phyloP scores from a whole-genome alignment of 2,797 vertebrate genomes.

The Emydoidea blandingii region DNA sequence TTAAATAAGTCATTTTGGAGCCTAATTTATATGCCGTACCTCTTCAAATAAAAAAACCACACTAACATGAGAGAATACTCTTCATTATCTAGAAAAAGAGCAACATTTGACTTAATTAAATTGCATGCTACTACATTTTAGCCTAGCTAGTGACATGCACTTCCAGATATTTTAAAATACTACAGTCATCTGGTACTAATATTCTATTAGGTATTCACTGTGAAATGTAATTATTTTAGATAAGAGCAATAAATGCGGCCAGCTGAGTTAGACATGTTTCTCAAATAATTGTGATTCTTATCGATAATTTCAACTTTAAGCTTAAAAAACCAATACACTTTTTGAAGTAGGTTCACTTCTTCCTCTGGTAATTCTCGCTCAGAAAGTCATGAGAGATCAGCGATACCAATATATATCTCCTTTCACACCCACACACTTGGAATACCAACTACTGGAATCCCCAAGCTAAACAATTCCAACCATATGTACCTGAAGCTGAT shows the following conservation, averaged over 20 bases:
- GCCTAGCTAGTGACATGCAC: constrained; percentile 7
- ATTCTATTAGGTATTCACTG: constrained; percentile 70
- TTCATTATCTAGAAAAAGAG: not conserved
- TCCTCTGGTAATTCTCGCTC: constrained; percentile 52
- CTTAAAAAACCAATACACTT: constrained; percentile 24
- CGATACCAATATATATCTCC: constrained; percentile 39
- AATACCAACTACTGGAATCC: constrained; percentile 13
- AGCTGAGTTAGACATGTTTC: constrained; percentile 53
- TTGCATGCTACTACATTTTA: not conserved
- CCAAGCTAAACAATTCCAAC: accelerated
- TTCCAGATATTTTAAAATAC: constrained; percentile 44
- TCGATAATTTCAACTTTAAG: constrained; percentile 61
- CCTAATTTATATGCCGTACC: not conserved
- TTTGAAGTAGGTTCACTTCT: constrained; percentile 56
- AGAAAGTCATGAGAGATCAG: constrained; percentile 60
- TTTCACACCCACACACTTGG: accelerated
- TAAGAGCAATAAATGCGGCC: constrained; percentile 55
- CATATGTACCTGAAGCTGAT: not conserved
- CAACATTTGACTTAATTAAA: constrained; percentile 43
- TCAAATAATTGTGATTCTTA: constrained; percentile 65
- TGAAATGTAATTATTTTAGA: constrained; percentile 68
- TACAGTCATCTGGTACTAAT: constrained; percentile 45
- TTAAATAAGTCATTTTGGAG: not conserved
- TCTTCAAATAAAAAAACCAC: not conserved
- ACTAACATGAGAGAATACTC: not conserved